Evolutionary conservation across 2,797 vertebrate species (phyloP).

Genomic region (Myiotriccus ornatus): DNA sequence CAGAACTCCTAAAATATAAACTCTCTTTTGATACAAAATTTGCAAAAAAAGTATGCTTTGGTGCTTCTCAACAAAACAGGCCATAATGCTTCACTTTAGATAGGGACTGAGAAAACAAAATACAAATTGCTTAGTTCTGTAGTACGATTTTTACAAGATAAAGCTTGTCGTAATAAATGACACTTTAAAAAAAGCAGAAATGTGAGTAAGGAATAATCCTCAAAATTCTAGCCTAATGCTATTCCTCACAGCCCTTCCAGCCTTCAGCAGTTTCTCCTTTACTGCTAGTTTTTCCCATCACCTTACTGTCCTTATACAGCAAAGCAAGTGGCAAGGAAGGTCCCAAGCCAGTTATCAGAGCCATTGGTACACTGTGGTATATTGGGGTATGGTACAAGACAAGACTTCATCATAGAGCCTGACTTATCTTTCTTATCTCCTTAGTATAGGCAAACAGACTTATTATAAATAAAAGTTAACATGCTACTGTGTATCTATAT

Average conservation of each 20-base stretch:
- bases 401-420: not conserved
- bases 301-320: not conserved
- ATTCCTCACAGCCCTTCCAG: not conserved
- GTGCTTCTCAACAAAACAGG: not conserved
- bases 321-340: not conserved
- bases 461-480: not conserved
- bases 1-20: not conserved
- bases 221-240: not conserved
- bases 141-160: not conserved
- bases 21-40: not conserved
- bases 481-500: not conserved
- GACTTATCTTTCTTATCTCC: not conserved
- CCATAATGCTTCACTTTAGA: not conserved
- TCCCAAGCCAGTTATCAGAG: not conserved
- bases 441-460: not conserved
- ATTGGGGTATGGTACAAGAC: not conserved
- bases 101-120: not conserved
- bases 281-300: not conserved
- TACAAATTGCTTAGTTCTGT: not conserved
- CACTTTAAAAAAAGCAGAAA: not conserved
- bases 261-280: not conserved
- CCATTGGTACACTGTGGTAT: too few relatives aligned
- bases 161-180: not conserved
- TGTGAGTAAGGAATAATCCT: not conserved
- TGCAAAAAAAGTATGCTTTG: not conserved